Percentiles rank a stretch among this genome's conserved stretches.
Evolutionary conservation across 92 coral and sea anemone species (phyloP).

Genomic region (Porites divaricata): DNA sequence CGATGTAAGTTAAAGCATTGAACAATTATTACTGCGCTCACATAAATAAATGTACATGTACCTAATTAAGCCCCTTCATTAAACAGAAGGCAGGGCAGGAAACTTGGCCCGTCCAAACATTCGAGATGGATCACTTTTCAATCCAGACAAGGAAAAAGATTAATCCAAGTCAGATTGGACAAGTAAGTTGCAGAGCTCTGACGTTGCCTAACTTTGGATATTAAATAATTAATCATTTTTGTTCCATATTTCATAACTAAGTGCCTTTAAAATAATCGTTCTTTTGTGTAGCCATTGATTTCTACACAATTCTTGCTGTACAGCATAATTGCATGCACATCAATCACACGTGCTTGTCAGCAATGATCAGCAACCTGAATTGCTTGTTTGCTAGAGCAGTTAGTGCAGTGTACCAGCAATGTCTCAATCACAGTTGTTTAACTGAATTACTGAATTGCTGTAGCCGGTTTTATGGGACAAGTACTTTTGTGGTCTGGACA

Average conservation of each 20-base stretch:
- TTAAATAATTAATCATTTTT: neutral
- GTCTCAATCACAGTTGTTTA: no score
- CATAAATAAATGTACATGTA: no score
- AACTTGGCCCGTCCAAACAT: conserved; percentile 24
- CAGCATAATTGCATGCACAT: conserved; percentile 32
- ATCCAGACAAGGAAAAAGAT: neutral
- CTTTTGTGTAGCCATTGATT: conserved; percentile 8
- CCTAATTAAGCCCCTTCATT: no score
- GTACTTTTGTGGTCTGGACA: no score
- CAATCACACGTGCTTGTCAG: conserved; percentile 29
- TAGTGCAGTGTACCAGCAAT: no score
- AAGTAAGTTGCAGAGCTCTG: conserved; percentile 20
- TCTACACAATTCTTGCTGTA: conserved; percentile 3
- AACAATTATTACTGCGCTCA: neutral
- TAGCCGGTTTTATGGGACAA: no score
- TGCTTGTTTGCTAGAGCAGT: no score
- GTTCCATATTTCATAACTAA: neutral
- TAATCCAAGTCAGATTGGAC: conserved; percentile 9
- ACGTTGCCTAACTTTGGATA: conserved; percentile 23
- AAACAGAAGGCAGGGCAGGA: neutral
- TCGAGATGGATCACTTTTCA: neutral
- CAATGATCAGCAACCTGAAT: no score
- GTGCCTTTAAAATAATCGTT: conserved; percentile 4
- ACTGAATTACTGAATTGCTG: no score
- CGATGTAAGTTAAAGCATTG: neutral